Conservation (phyloP, 2,113 vertebrate genomes). For the Colinus virginianus region DNA sequence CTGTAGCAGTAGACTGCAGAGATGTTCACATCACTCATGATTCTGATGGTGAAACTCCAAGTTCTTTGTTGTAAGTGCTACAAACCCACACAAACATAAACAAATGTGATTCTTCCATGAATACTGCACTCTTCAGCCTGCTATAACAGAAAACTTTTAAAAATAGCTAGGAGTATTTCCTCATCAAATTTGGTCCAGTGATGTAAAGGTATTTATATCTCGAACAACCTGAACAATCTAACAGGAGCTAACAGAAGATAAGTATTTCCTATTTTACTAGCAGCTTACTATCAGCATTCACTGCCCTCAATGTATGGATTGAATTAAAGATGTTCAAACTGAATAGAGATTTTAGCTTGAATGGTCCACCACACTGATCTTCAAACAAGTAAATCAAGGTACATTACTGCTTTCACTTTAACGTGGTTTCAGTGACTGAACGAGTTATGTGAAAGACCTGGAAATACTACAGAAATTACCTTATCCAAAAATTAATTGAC, state of each 20-base stretch:
- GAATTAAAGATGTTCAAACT: background rate
- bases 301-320: background rate
- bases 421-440: constrained; percentile 16
- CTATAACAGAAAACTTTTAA: background rate
- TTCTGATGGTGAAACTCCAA: background rate
- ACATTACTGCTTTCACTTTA: constrained; percentile 6
- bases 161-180: background rate
- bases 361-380: background rate
- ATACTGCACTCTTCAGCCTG: background rate
- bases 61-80: background rate
- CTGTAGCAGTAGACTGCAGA: background rate
- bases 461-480: constrained; percentile 36
- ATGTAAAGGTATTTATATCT: background rate
- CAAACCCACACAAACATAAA: background rate
- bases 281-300: background rate
- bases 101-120: constrained; percentile 13
- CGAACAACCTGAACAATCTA: background rate
- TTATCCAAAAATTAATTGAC: background rate
- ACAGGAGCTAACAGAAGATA: background rate
- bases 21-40: background rate
- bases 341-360: background rate
- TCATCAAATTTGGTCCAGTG: background rate
- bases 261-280: background rate
- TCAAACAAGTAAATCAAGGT: background rate
- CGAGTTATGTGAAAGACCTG: background rate